Evolutionary conservation across 2,113 vertebrate genomes (phyloP).

Genomic region (Gallinago undulata): DNA sequence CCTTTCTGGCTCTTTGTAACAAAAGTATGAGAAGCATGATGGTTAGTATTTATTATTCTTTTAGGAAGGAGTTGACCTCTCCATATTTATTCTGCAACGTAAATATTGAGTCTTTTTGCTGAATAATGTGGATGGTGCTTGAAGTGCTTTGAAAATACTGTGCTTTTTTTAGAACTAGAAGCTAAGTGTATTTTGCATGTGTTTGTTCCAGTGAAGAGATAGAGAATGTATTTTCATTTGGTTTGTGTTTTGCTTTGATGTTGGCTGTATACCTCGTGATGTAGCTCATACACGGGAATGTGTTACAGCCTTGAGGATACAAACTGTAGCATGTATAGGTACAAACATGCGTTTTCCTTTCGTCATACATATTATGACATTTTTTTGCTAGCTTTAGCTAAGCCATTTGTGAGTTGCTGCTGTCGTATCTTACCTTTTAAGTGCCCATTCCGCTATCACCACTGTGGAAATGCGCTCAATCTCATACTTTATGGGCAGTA

Average conservation of each 20-base stretch:
- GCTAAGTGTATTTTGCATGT: not conserved
- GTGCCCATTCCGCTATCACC: not conserved
- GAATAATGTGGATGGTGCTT: not conserved
- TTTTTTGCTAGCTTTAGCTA: not conserved
- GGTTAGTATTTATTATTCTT: not conserved
- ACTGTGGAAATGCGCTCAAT: not conserved
- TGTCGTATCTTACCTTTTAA: not conserved
- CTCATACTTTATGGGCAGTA: not conserved
- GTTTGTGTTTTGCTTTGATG: not conserved
- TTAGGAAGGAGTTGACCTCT: not conserved
- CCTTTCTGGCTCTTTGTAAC: not conserved
- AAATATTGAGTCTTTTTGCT: not conserved
- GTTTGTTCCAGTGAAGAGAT: not conserved
- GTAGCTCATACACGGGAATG: not conserved
- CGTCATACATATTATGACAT: not conserved
- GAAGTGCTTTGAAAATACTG: not conserved
- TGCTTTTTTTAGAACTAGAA: not conserved
- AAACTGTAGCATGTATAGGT: not conserved
- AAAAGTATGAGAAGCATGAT: not conserved
- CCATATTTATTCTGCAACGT: not conserved
- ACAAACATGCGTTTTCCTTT: not conserved
- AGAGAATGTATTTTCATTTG: not conserved
- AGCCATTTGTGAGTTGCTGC: not conserved
- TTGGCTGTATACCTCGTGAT: fast-evolving
- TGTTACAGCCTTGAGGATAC: not conserved